A percentile compares a stretch with the other conserved stretches of the same genome.
Conservation (phyloP, 2,113 vertebrate species). For the Coracopsis vasa region DNA sequence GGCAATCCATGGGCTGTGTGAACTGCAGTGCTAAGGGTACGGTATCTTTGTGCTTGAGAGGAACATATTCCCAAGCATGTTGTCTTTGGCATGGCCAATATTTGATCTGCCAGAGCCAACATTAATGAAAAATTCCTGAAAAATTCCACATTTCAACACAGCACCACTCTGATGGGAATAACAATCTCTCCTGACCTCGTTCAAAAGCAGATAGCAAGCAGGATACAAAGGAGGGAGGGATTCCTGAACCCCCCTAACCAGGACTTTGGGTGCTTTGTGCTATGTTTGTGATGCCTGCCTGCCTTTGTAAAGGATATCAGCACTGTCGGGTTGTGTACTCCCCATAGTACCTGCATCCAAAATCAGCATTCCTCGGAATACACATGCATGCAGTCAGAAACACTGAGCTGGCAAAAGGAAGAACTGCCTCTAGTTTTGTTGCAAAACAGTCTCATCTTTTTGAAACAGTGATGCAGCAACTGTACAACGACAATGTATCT, state of each 20-base stretch:
- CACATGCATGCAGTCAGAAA: not conserved
- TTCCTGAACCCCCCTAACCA: not conserved
- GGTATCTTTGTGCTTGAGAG: not conserved
- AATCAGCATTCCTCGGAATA: not conserved
- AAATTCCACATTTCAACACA: slow-evolving; percentile 55
- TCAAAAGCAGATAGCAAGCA: not conserved
- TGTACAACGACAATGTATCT: not conserved
- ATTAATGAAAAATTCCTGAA: slow-evolving; percentile 71
- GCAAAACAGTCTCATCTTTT: not conserved
- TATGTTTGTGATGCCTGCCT: not conserved
- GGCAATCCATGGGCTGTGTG: not conserved
- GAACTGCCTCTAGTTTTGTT: not conserved
- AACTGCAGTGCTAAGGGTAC: not conserved
- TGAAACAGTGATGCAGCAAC: not conserved
- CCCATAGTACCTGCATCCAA: not conserved
- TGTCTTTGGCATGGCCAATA: slow-evolving; percentile 55
- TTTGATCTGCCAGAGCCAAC: slow-evolving; percentile 65
- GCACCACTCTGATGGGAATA: slow-evolving; percentile 32
- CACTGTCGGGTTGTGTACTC: not conserved
- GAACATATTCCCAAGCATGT: slow-evolving; percentile 53
- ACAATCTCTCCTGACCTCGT: not conserved
- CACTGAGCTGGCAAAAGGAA: not conserved
- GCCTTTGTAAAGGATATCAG: not conserved
- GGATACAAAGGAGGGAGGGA: not conserved
- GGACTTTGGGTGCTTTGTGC: not conserved